A percentile compares a stretch with the other conserved stretches of the same genome.
Conservation (phyloP, 2,888 invertebrate species). For the Pyrrhosoma nymphula region DNA sequence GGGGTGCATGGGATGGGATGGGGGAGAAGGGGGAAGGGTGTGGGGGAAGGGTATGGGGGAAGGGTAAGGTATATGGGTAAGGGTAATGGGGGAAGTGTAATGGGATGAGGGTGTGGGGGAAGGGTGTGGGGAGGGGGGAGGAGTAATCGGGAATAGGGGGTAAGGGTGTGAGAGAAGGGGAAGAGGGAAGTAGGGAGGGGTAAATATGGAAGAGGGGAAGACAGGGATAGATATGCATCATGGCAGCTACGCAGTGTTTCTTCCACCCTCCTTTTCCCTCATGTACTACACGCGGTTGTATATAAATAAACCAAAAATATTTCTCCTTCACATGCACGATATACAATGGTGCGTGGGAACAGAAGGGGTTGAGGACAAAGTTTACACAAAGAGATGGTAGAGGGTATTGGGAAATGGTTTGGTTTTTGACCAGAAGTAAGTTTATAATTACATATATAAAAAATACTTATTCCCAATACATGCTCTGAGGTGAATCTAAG, state of each 20-base stretch:
- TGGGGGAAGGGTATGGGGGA: neutral
- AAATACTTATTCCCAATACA: too few species aligned
- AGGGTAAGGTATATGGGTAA: neutral
- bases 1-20: neutral
- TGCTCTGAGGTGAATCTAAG: too few species aligned
- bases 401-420: too few species aligned
- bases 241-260: constrained; percentile 42
- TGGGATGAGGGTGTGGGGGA: constrained; percentile 36
- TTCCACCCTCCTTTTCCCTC: neutral
- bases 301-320: neutral
- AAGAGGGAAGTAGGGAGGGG: constrained; percentile 32
- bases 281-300: neutral
- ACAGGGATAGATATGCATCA: constrained; percentile 38
- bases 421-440: too few species aligned
- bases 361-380: too few species aligned
- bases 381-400: too few species aligned
- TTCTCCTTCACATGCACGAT: neutral
- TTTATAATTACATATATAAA: too few species aligned
- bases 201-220: neutral
- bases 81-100: neutral
- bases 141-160: constrained; percentile 58
- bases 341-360: too few species aligned
- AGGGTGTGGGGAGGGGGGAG: constrained; percentile 71
- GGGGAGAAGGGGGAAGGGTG: neutral
- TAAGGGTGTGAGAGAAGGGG: neutral